A percentile compares a stretch with the other conserved stretches of the same genome.
Evolutionary conservation across 2,113 vertebrate genomes (phyloP).

Genomic region (Mormyrus lacerda): DNA sequence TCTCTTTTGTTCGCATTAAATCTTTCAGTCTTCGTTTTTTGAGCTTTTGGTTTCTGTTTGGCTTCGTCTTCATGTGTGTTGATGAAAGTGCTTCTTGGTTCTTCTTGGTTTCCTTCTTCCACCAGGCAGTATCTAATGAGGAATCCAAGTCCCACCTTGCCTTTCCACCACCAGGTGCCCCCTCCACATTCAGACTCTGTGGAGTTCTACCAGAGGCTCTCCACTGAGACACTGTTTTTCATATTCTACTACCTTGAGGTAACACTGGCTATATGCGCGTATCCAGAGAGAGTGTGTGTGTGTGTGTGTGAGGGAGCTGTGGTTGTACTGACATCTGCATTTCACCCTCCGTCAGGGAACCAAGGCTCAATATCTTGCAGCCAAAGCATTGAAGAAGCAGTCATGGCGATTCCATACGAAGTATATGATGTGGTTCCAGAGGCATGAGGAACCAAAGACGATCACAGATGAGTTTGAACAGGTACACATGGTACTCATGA

Average conservation of each 20-base stretch:
- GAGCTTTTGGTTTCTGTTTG: neutral
- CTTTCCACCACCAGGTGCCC: slow-evolving; percentile 88
- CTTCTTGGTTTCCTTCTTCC: neutral
- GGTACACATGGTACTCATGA: slow-evolving; percentile 41
- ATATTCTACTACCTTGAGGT: slow-evolving; percentile 96
- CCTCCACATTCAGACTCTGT: slow-evolving; percentile 86
- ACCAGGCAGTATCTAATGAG: slow-evolving; percentile 85
- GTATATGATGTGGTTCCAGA: slow-evolving; percentile 98
- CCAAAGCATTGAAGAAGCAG: slow-evolving; percentile 91
- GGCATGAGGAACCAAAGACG: slow-evolving; percentile 92
- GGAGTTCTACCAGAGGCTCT: slow-evolving; percentile 91
- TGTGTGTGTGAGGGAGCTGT: neutral
- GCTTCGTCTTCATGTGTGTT: neutral
- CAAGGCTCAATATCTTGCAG: slow-evolving; percentile 90
- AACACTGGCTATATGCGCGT: slow-evolving; percentile 10
- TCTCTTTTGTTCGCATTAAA: neutral
- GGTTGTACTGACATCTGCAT: neutral
- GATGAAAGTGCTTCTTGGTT: neutral
- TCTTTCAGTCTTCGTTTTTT: neutral
- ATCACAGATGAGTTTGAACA: slow-evolving; percentile 76
- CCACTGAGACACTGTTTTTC: slow-evolving; percentile 89
- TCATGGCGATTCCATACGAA: slow-evolving; percentile 95
- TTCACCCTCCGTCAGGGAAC: slow-evolving; percentile 64
- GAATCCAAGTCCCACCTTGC: slow-evolving; percentile 83
- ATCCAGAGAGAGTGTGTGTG: neutral